phyloP scores from a whole-genome alignment of 1,140 invertebrate species.

The Periplaneta americana region DNA sequence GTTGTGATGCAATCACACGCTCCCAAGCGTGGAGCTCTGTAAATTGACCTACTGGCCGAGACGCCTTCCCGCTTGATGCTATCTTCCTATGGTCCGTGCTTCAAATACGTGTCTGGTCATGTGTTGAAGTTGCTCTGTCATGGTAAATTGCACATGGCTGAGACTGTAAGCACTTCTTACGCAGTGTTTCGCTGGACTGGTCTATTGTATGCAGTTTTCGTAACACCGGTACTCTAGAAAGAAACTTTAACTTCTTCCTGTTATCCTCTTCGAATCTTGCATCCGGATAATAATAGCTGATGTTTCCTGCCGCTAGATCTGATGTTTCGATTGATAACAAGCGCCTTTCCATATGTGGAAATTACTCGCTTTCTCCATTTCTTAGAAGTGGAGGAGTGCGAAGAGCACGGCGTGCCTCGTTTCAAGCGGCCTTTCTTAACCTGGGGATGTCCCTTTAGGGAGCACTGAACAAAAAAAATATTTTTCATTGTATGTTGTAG shows the following conservation, averaged over 20 bases:
- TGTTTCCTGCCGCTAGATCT: not conserved
- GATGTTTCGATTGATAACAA: not conserved
- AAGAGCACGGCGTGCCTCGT: too few species aligned
- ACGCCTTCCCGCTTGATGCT: not conserved
- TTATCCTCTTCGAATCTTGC: not conserved
- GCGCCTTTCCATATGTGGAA: too few species aligned
- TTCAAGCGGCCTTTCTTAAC: too few species aligned
- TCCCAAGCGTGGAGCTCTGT: not conserved
- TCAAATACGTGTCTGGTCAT: too few species aligned
- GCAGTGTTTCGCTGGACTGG: not conserved
- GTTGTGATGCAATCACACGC: not conserved
- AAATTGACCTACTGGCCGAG: not conserved
- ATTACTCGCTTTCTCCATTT: too few species aligned
- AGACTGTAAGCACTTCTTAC: not conserved
- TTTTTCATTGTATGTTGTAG: too few species aligned
- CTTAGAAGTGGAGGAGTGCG: too few species aligned
- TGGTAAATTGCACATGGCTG: not conserved
- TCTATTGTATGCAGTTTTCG: not conserved
- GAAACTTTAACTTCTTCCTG: not conserved
- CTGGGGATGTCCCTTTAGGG: too few species aligned
- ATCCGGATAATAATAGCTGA: not conserved
- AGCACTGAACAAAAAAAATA: too few species aligned
- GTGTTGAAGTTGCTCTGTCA: not conserved
- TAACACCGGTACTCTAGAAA: not conserved
- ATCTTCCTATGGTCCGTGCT: not conserved